Percentiles rank a stretch among this genome's conserved stretches.
These are phyloP conservation scores for Trichopoda pennipes DNA, from an alignment of 2,888 invertebrate species.

Conservation along the genomic window DNA sequence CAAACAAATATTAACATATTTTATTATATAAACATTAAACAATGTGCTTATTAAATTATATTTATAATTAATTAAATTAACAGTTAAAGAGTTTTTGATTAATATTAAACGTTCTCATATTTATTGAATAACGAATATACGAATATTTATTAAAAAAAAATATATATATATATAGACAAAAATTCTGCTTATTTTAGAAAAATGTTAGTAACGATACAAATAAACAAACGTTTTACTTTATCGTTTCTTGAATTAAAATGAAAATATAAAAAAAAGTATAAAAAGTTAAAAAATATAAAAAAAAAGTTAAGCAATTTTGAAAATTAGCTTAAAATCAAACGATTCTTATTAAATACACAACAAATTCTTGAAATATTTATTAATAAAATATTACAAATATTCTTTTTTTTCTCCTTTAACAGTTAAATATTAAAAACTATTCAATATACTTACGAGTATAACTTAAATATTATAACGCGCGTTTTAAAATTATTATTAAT, in stretches of 20 bases:
- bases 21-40: conserved; percentile 34
- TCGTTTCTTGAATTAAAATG: conserved; percentile 7
- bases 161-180: conserved; percentile 6
- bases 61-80: no score
- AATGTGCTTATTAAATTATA: conserved; percentile 20
- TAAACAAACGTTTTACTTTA: conserved; percentile 5
- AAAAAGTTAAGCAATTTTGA: conserved; percentile 14
- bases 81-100: conserved; percentile 38
- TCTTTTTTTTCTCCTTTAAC: conserved; percentile 1
- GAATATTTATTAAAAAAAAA: conserved; percentile 46
- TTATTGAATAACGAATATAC: neutral
- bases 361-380: conserved; percentile 29
- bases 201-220: conserved; percentile 18
- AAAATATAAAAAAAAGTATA: neutral
- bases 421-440: conserved; percentile 1
- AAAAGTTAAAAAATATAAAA: neutral
- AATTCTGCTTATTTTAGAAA: conserved; percentile 37
- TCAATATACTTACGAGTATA: neutral
- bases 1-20: conserved; percentile 51
- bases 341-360: conserved; percentile 1
- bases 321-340: conserved; percentile 7
- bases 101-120: conserved; percentile 17
- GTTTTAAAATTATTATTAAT: conserved; percentile 46
- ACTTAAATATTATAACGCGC: conserved; percentile 44
- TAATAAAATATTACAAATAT: conserved; percentile 25